Conservation (phyloP, 2,113 vertebrate genomes). For the Solea senegalensis region DNA sequence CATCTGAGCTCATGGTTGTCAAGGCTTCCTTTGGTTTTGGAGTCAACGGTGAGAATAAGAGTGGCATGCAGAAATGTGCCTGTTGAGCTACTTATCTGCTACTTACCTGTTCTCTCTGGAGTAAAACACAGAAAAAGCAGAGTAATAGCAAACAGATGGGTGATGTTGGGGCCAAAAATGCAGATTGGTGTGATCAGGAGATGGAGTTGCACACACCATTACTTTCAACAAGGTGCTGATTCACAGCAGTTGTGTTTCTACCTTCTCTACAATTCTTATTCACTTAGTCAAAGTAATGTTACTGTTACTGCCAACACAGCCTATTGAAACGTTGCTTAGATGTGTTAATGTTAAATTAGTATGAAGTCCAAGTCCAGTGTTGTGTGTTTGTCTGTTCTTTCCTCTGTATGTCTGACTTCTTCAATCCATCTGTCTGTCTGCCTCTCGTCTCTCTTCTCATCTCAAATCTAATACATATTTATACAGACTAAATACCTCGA, state of each 20-base stretch:
- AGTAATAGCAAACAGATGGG: too few relatives aligned
- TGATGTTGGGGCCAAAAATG: background rate
- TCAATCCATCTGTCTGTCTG: constrained; percentile 9
- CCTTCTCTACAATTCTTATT: too few relatives aligned
- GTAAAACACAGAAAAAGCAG: too few relatives aligned
- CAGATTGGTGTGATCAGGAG: background rate
- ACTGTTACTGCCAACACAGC: background rate
- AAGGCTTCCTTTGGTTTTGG: background rate
- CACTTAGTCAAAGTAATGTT: too few relatives aligned
- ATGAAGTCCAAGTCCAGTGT: background rate
- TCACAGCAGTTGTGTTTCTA: too few relatives aligned
- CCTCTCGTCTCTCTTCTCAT: too few relatives aligned
- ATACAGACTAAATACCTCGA: too few relatives aligned
- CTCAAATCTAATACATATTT: too few relatives aligned
- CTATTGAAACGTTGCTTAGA: background rate
- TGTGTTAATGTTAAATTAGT: background rate
- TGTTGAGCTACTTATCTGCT: too few relatives aligned
- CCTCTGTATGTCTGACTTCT: constrained; percentile 12
- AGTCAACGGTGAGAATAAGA: background rate
- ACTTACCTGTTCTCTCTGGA: too few relatives aligned
- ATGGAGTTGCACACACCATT: background rate
- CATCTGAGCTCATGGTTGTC: too few relatives aligned
- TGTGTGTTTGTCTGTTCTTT: background rate
- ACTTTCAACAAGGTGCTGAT: too few relatives aligned
- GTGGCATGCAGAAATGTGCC: background rate